A percentile compares a stretch with the other conserved stretches of the same genome.
Evolutionary conservation across 2,888 invertebrate species (phyloP).

Genomic region (Eristalinus sepulchralis): DNA sequence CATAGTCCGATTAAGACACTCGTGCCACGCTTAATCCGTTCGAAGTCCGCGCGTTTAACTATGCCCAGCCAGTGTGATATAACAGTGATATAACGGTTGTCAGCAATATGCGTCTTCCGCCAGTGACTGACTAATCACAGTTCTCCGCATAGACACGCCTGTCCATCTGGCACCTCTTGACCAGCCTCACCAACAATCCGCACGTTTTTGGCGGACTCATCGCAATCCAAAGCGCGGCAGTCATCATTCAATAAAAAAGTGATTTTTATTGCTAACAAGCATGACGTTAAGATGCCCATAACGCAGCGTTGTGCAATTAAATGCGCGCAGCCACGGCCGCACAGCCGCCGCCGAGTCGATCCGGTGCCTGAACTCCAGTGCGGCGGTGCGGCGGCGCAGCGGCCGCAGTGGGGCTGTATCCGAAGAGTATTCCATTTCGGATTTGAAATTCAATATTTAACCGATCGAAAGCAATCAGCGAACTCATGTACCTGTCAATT

Average conservation of each 20-base stretch:
- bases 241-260: constrained; percentile 65
- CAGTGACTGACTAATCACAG: constrained; percentile 50
- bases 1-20: constrained; percentile 46
- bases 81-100: constrained; percentile 42
- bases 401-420: constrained; percentile 6
- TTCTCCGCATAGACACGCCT: constrained; percentile 16
- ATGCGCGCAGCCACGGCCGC: constrained; percentile 14
- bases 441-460: constrained; percentile 71
- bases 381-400: too few species aligned
- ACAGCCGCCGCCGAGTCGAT: not conserved
- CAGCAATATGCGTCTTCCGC: constrained; percentile 27
- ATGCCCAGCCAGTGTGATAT: constrained; percentile 11
- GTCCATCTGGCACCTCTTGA: constrained; percentile 39
- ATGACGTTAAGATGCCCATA: constrained; percentile 70
- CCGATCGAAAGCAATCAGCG: constrained; percentile 70
- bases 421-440: constrained; percentile 58
- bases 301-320: constrained; percentile 65
- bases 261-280: constrained; percentile 71
- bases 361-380: not conserved
- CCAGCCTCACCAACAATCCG: not conserved
- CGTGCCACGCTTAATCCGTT: constrained; percentile 40
- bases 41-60: constrained; percentile 50
- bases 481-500: constrained; percentile 72
- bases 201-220: constrained; percentile 41
- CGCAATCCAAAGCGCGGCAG: constrained; percentile 53